phyloP scores from a whole-genome alignment of 2,888 invertebrate species.

The Xestia c-nigrum region DNA sequence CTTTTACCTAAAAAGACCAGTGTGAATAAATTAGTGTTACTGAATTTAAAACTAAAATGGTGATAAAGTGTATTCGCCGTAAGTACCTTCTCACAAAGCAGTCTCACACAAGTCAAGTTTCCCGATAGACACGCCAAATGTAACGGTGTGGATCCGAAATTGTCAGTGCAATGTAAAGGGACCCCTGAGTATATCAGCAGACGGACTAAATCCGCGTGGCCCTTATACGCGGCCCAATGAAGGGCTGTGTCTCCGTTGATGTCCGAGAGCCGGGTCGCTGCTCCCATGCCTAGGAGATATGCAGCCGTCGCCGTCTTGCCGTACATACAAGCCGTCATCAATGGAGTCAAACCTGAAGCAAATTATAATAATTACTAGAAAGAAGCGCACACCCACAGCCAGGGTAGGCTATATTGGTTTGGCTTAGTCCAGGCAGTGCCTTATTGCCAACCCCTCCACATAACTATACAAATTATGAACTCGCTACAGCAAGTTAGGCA shows the following conservation, averaged over 20 bases:
- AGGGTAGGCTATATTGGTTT: too few relatives aligned
- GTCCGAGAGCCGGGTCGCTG: slow-evolving; percentile 95
- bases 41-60: neutral
- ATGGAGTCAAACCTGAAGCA: slow-evolving; percentile 93
- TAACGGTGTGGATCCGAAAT: slow-evolving; percentile 97
- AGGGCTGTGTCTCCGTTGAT: slow-evolving; percentile 98
- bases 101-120: slow-evolving; percentile 95
- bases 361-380: neutral
- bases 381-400: neutral
- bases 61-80: slow-evolving; percentile 7
- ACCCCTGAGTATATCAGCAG: slow-evolving; percentile 97
- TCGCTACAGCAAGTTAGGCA: neutral
- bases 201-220: slow-evolving; percentile 96
- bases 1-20: slow-evolving; percentile 91
- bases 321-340: slow-evolving; percentile 98
- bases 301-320: slow-evolving; percentile 97
- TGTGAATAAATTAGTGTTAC: neutral
- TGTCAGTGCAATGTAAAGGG: slow-evolving; percentile 96
- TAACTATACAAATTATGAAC: neutral
- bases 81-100: slow-evolving; percentile 95
- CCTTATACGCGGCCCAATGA: slow-evolving; percentile 98
- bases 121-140: slow-evolving; percentile 97
- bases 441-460: neutral
- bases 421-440: neutral
- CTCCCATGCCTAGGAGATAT: slow-evolving; percentile 97